Conservation (phyloP, 2,113 vertebrate genomes). For the Chiloscyllium plagiosum region DNA sequence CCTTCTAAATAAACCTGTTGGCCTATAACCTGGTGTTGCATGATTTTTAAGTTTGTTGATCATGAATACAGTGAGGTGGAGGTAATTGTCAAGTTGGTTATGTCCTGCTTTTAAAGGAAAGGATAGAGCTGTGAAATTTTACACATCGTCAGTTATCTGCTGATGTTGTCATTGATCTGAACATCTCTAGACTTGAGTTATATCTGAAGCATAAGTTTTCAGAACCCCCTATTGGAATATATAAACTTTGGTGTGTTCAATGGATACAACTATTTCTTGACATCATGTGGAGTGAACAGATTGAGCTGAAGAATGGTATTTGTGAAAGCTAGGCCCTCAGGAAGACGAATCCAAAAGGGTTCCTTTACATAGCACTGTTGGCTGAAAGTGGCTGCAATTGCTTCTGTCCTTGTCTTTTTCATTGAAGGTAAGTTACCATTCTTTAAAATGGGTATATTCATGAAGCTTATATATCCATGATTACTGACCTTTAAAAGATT, state of each 20-base stretch:
- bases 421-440: neutral
- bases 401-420: neutral
- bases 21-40: too few species aligned
- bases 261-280: neutral
- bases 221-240: neutral
- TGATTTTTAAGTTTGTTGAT: neutral
- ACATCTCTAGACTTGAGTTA: neutral
- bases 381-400: neutral
- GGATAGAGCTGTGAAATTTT: neutral
- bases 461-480: neutral
- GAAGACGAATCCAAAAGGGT: neutral
- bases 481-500: neutral
- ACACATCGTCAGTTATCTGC: neutral
- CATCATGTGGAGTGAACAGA: neutral
- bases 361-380: neutral
- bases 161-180: neutral
- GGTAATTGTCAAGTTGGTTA: neutral
- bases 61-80: neutral
- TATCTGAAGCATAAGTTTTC: neutral
- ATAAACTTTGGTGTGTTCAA: neutral
- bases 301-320: neutral
- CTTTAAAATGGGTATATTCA: neutral
- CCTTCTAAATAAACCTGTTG: too few species aligned
- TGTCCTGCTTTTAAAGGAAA: neutral
- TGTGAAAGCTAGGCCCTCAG: neutral